Percentiles rank a stretch among this genome's conserved stretches.
These are phyloP conservation scores for Prorops nasuta DNA, from an alignment of 1,140 invertebrate genomes.

Conservation along the genomic window DNA sequence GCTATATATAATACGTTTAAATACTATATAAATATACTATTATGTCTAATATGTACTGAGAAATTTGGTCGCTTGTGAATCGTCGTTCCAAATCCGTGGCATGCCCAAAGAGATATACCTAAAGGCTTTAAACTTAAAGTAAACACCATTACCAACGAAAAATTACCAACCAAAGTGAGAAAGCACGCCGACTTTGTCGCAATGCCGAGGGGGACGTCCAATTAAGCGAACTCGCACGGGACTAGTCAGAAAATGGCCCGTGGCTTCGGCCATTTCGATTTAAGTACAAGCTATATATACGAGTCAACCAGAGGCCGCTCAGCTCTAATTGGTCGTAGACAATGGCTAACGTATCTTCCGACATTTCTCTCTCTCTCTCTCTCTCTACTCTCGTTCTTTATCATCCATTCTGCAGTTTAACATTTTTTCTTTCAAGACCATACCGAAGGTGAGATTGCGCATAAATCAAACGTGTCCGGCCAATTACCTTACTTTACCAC, in stretches of 20 bases:
- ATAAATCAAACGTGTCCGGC: not conserved
- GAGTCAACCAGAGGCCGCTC: not conserved
- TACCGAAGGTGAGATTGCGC: not conserved
- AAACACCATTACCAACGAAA: conserved; percentile 47
- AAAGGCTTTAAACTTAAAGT: conserved; percentile 40
- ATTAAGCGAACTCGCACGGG: not conserved
- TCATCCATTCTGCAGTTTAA: no score
- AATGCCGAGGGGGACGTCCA: not conserved
- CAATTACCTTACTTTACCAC: not conserved
- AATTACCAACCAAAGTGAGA: conserved; percentile 6
- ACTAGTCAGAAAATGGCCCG: no score
- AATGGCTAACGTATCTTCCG: no score
- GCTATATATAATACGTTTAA: no score
- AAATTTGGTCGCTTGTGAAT: no score
- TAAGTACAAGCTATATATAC: no score
- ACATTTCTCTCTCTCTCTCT: no score
- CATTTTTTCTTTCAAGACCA: no score
- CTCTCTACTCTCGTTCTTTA: no score
- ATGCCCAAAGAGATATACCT: conserved; percentile 50
- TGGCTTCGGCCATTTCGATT: no score
- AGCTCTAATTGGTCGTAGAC: not conserved
- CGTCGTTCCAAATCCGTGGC: conserved; percentile 35
- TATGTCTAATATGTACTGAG: no score
- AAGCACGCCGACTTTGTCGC: not conserved
- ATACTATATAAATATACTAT: no score